Evolutionary conservation across 2,113 vertebrate species (phyloP), one percentile per base, ranked within the genome.

Genomic region (Chaetodon auriga): DNA sequence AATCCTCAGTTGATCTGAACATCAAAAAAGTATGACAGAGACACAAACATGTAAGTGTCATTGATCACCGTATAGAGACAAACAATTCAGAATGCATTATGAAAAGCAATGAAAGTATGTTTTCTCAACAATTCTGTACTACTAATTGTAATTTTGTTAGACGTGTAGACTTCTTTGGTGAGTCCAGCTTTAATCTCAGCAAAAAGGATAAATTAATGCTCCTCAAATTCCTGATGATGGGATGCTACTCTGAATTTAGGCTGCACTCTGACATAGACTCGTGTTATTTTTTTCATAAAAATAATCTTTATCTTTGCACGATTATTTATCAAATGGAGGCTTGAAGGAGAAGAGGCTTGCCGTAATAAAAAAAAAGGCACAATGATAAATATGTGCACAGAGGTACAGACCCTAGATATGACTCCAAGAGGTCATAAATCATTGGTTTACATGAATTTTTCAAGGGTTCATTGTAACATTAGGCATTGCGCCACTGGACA

Each of bases 401-500:
- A 70, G 57, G 46, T 43, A 53, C 6, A 71, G 36, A 79, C 4
- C 48, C 23, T 18, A 19, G 48, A 80, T 53, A 46, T 45, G n/a
- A 57, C n/a, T 60, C 3, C 9, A 23, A 13, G 6, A 14, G 72
- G 16, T 73, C 61, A 82, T 69, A 86, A 88, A 86, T 80, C 41
- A 82, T 23, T 46, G 58, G 19, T 66, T 85, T 65, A 45, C 5
- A 46, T 79, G n/a, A 4, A 38, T 73, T 90, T 88, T 70, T 19
- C 8, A 75, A 62, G 4, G 23, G 18, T 53, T 70, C 21, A 12
- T 25, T 36, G 13, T 57, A 5, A 75, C 30, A 54, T 35, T 65
- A 54, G 45, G 15, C 49, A 62, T 25, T 43, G 60, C 6, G 2
- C 48, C 70, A 54, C 21, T 77, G 64, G 38, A 81, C 45, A 68